These are phyloP conservation scores for Sinocyclocheilus maitianheensis DNA, from an alignment of 2,113 vertebrate species.

Conservation along the genomic window DNA sequence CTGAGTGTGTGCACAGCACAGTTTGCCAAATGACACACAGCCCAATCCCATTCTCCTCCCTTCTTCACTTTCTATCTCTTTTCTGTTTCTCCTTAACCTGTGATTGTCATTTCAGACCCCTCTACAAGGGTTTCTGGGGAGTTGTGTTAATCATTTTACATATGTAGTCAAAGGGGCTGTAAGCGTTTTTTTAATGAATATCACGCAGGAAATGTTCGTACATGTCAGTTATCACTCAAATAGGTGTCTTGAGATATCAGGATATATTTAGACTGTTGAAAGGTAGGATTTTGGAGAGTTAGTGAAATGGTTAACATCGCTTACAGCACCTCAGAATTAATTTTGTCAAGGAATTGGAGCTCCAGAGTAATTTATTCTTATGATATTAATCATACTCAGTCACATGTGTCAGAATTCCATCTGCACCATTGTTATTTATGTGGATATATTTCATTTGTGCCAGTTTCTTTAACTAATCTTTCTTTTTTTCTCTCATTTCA, in stretches of 20 bases:
- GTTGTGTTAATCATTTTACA: neutral
- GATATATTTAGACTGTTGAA: neutral
- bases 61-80: neutral
- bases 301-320: neutral
- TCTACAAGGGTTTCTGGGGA: conserved; percentile 17
- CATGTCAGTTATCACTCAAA: neutral
- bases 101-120: neutral
- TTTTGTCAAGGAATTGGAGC: neutral
- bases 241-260: neutral
- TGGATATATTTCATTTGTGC: neutral
- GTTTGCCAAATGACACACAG: conserved; percentile 35
- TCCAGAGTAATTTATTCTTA: neutral
- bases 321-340: neutral
- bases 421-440: neutral
- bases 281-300: too few species aligned
- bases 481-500: conserved; percentile 66
- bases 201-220: neutral
- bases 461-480: neutral
- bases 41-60: neutral
- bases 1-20: conserved; percentile 2
- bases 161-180: neutral
- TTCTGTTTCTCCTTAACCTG: neutral
- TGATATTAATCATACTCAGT: neutral
- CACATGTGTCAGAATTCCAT: neutral
- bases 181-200: neutral